Percentiles rank a stretch among this genome's conserved stretches.
phyloP scores from a whole-genome alignment of 2,888 invertebrate genomes.

The Drosophila multiciliata region DNA sequence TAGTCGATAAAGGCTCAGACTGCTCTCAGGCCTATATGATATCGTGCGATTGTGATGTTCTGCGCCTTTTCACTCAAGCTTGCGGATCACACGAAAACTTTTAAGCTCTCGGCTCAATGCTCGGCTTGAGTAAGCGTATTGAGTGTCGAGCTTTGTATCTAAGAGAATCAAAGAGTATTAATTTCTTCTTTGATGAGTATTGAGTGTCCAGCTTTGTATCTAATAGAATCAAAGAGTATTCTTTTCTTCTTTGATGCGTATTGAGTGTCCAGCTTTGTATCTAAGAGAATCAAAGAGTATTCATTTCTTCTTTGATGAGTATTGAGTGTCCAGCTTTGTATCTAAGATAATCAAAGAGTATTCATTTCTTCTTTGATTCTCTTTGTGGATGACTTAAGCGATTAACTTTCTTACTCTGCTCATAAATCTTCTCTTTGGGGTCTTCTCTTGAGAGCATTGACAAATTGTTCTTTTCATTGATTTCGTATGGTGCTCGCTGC shows the following conservation, averaged over 20 bases:
- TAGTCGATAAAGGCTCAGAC: neutral
- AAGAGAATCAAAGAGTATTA: no score
- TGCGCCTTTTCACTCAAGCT: conserved; percentile 21
- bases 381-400: neutral
- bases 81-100: conserved; percentile 7
- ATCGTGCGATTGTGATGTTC: conserved; percentile 5
- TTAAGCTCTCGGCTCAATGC: neutral
- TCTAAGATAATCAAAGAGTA: no score
- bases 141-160: neutral
- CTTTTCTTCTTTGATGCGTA: no score
- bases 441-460: neutral
- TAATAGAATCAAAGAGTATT: no score
- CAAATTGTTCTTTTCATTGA: neutral
- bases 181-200: neutral
- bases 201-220: no score
- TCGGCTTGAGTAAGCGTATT: conserved; percentile 9
- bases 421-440: neutral
- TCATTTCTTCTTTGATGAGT: neutral
- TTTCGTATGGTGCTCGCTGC: neutral
- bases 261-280: no score
- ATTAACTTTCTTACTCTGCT: neutral
- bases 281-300: no score
- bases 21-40: conserved; percentile 1
- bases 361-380: neutral
- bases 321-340: neutral